Base-by-base conservation (phyloP, 2,888 invertebrate species). In the Marasmarcha lunaedactyla region DNA sequence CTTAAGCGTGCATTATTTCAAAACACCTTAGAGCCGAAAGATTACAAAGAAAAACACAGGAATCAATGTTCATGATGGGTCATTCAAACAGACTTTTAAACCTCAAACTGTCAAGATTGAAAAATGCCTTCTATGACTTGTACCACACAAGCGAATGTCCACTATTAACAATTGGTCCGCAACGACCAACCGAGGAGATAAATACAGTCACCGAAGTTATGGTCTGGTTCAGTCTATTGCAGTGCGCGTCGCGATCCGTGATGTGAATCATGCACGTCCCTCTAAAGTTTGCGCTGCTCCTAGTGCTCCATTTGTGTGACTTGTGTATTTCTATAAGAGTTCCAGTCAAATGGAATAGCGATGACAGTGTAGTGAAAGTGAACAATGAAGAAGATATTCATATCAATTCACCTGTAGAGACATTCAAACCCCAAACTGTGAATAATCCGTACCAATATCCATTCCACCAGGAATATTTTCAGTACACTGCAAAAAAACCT, bases 121-220 rank as follows among this genome's bases (percentile, higher is more conserved):
- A n/a, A n/a, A 20, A 7, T 20, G 7, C 7, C 20, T 34, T 9
- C 12, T 12, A 9, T 34, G 14, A 13, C 45, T 69, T 69, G 44
- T 13, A 44, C 62, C 65, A 56, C 27, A 30, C 52, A 69, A 74
- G 68, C 74, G 72, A 71, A 55, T 53, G 72, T 69, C 59, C 56
- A 46, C 47, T 51, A 56, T 49, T 54, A 55, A 72, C 66, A 78
- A 79, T 71, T 69, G 72, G 71, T 55, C 63, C 72, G 74, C 70
- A 57, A 72, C 71, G 64, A 61, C 59, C 59, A 55, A 72, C 78
- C 78, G 81, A 84, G 72, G 71, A 74, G 69, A 83, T 84, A 84
- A 81, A 84, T 74, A 77, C 67, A 57, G 63, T 69, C 57, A 59
- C 46, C 55, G 49, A 50, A 52, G 63, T 57, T 52, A 54, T 61